These are phyloP conservation scores for Pteronotus mesoamericanus DNA, from an alignment of 2,797 vertebrate genomes.

Conservation along the genomic window DNA sequence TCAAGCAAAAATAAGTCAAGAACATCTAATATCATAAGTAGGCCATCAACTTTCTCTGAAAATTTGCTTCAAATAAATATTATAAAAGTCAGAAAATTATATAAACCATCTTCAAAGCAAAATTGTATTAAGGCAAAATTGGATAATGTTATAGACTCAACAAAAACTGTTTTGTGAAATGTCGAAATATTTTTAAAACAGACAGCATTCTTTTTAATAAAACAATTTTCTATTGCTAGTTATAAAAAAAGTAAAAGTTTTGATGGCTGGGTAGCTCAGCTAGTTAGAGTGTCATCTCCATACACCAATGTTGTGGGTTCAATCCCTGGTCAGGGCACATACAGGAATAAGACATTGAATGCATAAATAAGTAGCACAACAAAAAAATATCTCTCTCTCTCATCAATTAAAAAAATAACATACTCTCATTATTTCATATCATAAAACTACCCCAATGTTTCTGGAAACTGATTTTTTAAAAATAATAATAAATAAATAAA, in stretches of 20 bases:
- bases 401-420: background rate
- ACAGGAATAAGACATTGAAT: background rate
- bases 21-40: background rate
- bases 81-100: constrained; percentile 17
- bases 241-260: background rate
- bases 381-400: background rate
- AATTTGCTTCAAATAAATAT: background rate
- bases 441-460: background rate
- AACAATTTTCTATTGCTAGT: background rate
- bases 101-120: constrained; percentile 16
- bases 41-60: background rate
- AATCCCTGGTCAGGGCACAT: background rate
- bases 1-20: constrained; percentile 28
- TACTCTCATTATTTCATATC: background rate
- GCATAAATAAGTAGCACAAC: background rate
- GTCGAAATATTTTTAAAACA: background rate
- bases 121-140: background rate
- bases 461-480: background rate
- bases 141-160: background rate
- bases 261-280: background rate
- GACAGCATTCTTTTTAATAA: background rate
- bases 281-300: background rate
- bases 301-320: background rate
- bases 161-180: background rate
- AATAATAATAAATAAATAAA: background rate